Evolutionary conservation across 2,113 vertebrate genomes (phyloP).

Genomic region (Nycticryphes semicollaris): DNA sequence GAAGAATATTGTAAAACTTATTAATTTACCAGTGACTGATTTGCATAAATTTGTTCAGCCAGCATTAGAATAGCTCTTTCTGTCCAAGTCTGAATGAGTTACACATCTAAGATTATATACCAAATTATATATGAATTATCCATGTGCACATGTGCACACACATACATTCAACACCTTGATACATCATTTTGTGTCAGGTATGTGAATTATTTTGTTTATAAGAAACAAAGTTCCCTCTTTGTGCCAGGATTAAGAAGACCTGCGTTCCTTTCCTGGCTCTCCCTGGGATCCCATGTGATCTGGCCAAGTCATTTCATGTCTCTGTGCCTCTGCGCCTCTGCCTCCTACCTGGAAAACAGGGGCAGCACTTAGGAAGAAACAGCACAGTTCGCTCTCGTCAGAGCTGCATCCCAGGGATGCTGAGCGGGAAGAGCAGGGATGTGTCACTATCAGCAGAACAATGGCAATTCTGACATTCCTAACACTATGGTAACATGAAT

Average conservation of each 20-base stretch:
- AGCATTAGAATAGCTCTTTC: conserved; percentile 4
- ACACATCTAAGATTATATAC: background rate
- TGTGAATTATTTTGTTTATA: conserved; percentile 61
- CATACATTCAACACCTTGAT: background rate
- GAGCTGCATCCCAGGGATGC: background rate
- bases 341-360: background rate
- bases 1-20: conserved; percentile 2
- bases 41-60: conserved; percentile 49
- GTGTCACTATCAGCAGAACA: conserved; percentile 12
- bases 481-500: conserved; percentile 38
- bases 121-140: background rate
- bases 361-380: background rate
- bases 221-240: conserved; percentile 27
- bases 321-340: conserved; percentile 4
- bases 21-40: background rate
- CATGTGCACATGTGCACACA: background rate
- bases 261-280: conserved; percentile 23
- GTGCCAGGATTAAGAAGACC: conserved; percentile 24
- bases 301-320: conserved; percentile 28
- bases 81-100: conserved; percentile 8
- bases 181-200: conserved; percentile 37
- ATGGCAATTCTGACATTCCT: background rate
- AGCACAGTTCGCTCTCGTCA: fast-evolving
- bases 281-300: conserved; percentile 36
- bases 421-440: background rate